Conservation (phyloP, 2,797 vertebrate genomes). For the Dicrostonyx torquatus region DNA sequence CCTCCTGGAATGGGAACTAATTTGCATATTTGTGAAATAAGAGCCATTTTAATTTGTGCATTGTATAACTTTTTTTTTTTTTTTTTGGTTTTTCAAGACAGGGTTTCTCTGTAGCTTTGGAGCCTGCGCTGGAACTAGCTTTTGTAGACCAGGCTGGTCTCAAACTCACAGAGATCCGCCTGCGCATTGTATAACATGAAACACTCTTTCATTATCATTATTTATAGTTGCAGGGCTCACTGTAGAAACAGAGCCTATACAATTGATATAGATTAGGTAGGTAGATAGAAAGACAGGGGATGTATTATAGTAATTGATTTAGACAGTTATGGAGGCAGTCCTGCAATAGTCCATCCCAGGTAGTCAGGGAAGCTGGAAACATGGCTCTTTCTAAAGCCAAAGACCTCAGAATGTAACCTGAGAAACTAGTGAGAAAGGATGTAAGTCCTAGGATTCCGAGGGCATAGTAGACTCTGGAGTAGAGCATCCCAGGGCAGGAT, state of each 20-base stretch:
- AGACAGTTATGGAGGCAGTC: not conserved
- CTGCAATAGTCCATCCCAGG: not conserved
- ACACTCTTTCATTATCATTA: not conserved
- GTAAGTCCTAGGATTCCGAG: not conserved
- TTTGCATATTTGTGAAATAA: conserved; percentile 1
- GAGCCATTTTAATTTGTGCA: conserved; percentile 21
- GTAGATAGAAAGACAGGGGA: not conserved
- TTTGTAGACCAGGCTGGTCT: too few species aligned
- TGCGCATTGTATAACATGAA: not conserved
- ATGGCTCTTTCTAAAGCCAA: not conserved
- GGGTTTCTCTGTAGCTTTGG: too few species aligned
- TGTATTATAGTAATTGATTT: not conserved
- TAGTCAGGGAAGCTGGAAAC: not conserved
- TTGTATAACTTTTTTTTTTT: not conserved
- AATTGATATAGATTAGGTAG: not conserved
- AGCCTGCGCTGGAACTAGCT: too few species aligned
- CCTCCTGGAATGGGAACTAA: not conserved
- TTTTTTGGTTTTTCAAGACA: too few species aligned
- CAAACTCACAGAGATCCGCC: too few species aligned
- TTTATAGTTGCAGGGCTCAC: not conserved
- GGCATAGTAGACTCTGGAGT: not conserved
- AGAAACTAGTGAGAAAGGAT: not conserved
- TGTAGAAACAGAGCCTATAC: not conserved
- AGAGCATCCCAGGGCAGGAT: not conserved
- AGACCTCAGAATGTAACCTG: not conserved